A percentile compares a stretch with the other conserved stretches of the same genome.
These are phyloP conservation scores for Tringa solitaria DNA, from an alignment of 2,113 vertebrate genomes.

Conservation along the genomic window DNA sequence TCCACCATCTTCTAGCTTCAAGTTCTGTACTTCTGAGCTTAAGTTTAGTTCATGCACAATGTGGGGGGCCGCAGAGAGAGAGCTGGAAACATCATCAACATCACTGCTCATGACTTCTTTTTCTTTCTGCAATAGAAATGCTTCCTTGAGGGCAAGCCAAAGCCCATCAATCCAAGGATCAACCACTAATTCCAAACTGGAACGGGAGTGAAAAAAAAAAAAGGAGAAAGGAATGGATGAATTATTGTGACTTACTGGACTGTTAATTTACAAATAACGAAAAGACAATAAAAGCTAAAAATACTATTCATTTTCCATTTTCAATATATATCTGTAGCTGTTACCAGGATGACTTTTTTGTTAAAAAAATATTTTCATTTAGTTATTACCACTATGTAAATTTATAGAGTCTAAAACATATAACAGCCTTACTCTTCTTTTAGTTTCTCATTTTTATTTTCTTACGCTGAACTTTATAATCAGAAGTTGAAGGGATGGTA, in stretches of 20 bases:
- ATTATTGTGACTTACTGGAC: neutral
- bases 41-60: neutral
- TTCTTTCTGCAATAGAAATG: conserved; percentile 63
- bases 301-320: neutral
- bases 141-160: conserved; percentile 83
- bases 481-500: neutral
- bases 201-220: neutral
- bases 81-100: neutral
- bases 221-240: neutral
- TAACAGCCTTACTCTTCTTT: neutral
- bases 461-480: neutral
- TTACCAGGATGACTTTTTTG: neutral
- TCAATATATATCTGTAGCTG: neutral
- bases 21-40: conserved; percentile 69
- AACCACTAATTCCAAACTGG: conserved; percentile 90
- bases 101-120: conserved; percentile 1
- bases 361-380: neutral
- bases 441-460: neutral
- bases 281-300: neutral
- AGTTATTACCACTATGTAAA: neutral
- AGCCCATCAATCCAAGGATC: conserved; percentile 95
- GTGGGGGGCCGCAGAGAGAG: neutral
- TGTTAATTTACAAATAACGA: neutral
- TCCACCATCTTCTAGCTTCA: conserved; percentile 71
- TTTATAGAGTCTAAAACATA: neutral